phyloP scores from a whole-genome alignment of 2,888 invertebrate genomes.

The Eucriotettix oculatus region DNA sequence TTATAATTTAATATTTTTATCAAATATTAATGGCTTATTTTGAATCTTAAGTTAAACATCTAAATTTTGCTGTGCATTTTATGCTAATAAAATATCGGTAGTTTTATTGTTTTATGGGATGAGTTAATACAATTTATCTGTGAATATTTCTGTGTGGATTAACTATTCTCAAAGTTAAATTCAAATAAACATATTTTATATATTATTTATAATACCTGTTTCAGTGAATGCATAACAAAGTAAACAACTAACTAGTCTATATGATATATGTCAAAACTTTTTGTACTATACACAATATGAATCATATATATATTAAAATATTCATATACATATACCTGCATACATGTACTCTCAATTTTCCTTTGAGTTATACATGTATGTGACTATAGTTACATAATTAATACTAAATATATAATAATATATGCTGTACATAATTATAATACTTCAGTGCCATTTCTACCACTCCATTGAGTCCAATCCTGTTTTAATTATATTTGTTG shows the following conservation, averaged over 20 bases:
- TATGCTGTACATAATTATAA: slow-evolving; percentile 3
- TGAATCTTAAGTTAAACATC: no score
- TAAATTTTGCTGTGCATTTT: no score
- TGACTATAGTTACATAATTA: slow-evolving; percentile 4
- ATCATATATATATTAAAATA: slow-evolving; percentile 19
- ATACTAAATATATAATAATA: slow-evolving; percentile 1
- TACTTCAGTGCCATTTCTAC: slow-evolving; percentile 3
- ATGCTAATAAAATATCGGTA: no score
- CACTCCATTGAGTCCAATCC: background rate
- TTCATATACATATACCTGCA: slow-evolving; percentile 6
- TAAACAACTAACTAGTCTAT: slow-evolving; percentile 19
- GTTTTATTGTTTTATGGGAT: no score
- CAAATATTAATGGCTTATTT: no score
- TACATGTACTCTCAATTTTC: slow-evolving; percentile 2
- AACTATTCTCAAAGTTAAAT: no score
- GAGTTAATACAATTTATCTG: no score
- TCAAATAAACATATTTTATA: no score
- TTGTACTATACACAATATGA: slow-evolving; percentile 10
- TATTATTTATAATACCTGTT: no score
- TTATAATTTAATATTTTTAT: no score
- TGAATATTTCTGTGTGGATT: no score
- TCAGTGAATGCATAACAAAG: no score
- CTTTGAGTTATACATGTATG: slow-evolving; percentile 4
- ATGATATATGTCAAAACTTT: slow-evolving; percentile 15
- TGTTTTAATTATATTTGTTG: background rate